Evolutionary conservation across 2,113 vertebrate species (phyloP).

Genomic region (Calidris pugnax): DNA sequence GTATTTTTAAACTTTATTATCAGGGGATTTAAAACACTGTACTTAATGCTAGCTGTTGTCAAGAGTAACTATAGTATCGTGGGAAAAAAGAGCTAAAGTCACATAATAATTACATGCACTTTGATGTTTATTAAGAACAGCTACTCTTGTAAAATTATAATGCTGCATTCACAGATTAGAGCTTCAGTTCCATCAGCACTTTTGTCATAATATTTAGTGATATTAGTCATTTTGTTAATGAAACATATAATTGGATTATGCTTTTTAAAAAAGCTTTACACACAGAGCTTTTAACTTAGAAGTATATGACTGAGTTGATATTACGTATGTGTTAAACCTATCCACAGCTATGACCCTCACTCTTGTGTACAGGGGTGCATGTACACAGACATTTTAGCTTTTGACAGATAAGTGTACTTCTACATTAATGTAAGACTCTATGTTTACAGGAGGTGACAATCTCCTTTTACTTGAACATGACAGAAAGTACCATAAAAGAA

Average conservation of each 20-base stretch:
- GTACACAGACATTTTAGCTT: not conserved
- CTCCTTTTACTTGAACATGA: not conserved
- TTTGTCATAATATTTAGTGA: slow-evolving; percentile 21
- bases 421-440: not conserved
- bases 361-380: not conserved
- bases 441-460: not conserved
- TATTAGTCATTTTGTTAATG: slow-evolving; percentile 56
- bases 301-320: not conserved
- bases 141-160: slow-evolving; percentile 61
- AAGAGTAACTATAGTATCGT: not conserved
- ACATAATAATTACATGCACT: slow-evolving; percentile 43
- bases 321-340: not conserved
- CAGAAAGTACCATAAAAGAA: not conserved
- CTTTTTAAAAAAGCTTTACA: not conserved
- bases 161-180: slow-evolving; percentile 30
- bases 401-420: not conserved
- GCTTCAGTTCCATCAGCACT: slow-evolving; percentile 30
- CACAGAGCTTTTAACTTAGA: not conserved
- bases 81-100: slow-evolving; percentile 26
- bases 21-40: slow-evolving; percentile 12
- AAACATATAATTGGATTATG: not conserved
- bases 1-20: slow-evolving; percentile 52
- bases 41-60: not conserved
- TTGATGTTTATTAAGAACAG: slow-evolving; percentile 51
- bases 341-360: rapidly evolving